Evolutionary conservation across 2,797 vertebrate species (phyloP), one percentile per base, ranked within the genome.

Genomic region (Miichthys miiuy): DNA sequence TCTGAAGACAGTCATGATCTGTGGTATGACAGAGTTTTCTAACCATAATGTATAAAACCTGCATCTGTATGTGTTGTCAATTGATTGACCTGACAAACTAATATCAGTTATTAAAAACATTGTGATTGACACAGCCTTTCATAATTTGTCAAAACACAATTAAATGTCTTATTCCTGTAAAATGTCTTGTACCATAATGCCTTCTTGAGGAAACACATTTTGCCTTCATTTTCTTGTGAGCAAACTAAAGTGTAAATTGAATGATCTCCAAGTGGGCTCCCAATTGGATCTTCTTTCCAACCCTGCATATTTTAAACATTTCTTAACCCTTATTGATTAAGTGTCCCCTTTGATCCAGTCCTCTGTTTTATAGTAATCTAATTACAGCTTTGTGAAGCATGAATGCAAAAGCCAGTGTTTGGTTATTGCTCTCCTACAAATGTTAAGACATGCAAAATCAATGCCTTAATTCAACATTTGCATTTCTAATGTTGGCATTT

Each of bases 381-480:
- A 92, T 88, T 81, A 83, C 65, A 76, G 61, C 70, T 72, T 61
- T 68, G 60, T 84, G 72, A 88, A 84, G 68, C 65, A 63, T 80
- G 71, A 83, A 83, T 88, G 75, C 78, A 68, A 80, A 88, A 85
- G 77, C 72, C 61, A 82, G 50, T 80, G 87, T 93, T 90, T 89
- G 88, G 42, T 87, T 82, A 91, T 82, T 57, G 54, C 81, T 80
- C 73, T 75, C 71, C 77, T 44, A 46, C 71, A 94, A 92, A 93
- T 95, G 94, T 93, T 92, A 93, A 93, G 79, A 80, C 84, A 91
- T 93, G 83, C 91, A 85, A 88, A 92, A 93, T 94, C 92, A 85
- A 93, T 91, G 78, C 68, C 73, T 83, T 88, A 88, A 94, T 93
- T 92, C 84, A 91, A 92, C 89, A 93, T 94, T 94, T 92, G 91